Conservation (phyloP, 2,797 vertebrate genomes). For the Sarcophilus harrisii region DNA sequence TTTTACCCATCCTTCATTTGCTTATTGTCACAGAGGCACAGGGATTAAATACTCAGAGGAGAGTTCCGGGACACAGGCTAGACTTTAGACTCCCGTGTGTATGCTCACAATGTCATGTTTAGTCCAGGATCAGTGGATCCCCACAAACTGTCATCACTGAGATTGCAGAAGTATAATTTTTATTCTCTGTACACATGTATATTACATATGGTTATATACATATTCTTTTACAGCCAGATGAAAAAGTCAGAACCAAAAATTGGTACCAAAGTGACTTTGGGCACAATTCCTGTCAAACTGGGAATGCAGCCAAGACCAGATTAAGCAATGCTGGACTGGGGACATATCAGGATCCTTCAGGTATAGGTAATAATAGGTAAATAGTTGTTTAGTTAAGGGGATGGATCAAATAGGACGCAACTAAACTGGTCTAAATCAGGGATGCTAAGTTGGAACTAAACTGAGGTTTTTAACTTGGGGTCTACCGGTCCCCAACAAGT, state of each 20-base stretch:
- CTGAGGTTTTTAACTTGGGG: not conserved
- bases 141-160: not conserved
- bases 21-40: not conserved
- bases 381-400: not conserved
- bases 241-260: not conserved
- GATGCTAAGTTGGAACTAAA: not conserved
- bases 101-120: not conserved
- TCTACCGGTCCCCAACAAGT: not conserved
- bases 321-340: not conserved
- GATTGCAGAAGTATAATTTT: not conserved
- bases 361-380: not conserved
- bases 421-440: not conserved
- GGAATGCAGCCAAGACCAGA: not conserved
- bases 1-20: not conserved
- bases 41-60: not conserved
- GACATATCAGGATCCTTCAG: not conserved
- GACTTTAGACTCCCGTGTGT: not conserved
- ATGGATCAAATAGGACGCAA: not conserved
- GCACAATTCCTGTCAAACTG: not conserved
- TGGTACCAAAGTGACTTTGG: not conserved
- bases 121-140: not conserved
- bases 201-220: not conserved
- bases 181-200: not conserved
- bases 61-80: not conserved
- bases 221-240: not conserved